phyloP scores from a whole-genome alignment of 2,888 invertebrate genomes.

The Hecatera dysodea region DNA sequence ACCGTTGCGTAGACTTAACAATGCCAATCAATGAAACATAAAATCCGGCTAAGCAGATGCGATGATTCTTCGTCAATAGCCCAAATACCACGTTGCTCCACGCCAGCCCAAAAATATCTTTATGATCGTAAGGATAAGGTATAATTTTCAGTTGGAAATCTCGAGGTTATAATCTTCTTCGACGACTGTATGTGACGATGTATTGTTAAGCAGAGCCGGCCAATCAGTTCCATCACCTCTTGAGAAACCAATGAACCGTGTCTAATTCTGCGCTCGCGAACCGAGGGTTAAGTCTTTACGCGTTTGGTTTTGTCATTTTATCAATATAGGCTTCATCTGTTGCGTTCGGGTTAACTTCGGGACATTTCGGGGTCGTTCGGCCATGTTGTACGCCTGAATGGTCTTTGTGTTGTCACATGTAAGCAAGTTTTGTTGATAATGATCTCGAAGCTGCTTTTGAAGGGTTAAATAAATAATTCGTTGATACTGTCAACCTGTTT shows the following conservation, averaged over 20 bases:
- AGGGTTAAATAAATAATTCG: constrained; percentile 22
- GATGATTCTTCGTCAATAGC: constrained; percentile 74
- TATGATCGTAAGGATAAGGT: constrained; percentile 52
- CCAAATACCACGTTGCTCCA: constrained; percentile 63
- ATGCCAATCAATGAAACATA: constrained; percentile 89
- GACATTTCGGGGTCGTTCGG: constrained; percentile 54
- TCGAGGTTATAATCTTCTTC: constrained; percentile 66
- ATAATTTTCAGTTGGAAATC: constrained; percentile 28
- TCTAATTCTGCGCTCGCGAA: constrained; percentile 82
- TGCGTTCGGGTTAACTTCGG: constrained; percentile 67
- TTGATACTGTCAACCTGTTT: constrained; percentile 42
- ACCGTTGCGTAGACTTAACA: constrained; percentile 82
- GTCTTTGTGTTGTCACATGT: constrained; percentile 55
- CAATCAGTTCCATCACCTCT: constrained; percentile 90
- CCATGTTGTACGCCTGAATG: constrained; percentile 51
- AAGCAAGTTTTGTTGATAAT: constrained; percentile 53
- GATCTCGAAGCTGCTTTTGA: constrained; percentile 56
- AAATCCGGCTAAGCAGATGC: constrained; percentile 88
- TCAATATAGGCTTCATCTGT: constrained; percentile 75
- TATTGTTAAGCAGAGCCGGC: constrained; percentile 87
- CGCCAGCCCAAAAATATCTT: constrained; percentile 53
- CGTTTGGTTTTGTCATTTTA: constrained; percentile 87
- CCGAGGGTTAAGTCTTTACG: constrained; percentile 84
- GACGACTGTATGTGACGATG: constrained; percentile 63
- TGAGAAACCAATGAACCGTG: constrained; percentile 88